Evolutionary conservation across 2,113 vertebrate species (phyloP).

Genomic region (Pygoscelis antarcticus): DNA sequence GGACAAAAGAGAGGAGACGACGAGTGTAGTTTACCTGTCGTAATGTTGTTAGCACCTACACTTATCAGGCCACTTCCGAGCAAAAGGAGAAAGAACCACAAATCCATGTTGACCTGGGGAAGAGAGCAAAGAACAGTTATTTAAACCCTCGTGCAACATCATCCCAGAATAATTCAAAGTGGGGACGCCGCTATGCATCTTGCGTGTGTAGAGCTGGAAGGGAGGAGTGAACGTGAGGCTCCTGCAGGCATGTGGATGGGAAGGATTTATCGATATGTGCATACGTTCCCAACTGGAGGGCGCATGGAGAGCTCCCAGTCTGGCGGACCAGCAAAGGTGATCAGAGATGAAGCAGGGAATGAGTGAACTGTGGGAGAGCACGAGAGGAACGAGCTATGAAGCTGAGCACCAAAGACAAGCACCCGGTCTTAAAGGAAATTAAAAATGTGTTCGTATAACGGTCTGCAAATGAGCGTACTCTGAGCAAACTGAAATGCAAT

Average conservation of each 20-base stretch:
- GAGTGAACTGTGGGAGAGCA: neutral
- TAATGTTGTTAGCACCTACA: slow-evolving; percentile 66
- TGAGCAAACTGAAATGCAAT: neutral
- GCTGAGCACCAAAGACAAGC: neutral
- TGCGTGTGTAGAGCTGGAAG: neutral
- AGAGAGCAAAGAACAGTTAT: neutral
- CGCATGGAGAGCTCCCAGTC: neutral
- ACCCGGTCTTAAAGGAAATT: neutral
- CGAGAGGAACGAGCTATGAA: neutral
- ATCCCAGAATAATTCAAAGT: neutral
- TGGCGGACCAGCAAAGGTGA: neutral
- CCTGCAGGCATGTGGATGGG: neutral
- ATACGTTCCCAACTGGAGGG: accelerated
- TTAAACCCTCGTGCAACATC: neutral
- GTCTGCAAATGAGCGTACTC: neutral
- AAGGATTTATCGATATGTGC: neutral
- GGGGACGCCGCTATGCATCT: accelerated
- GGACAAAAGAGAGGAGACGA: neutral
- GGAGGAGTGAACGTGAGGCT: neutral
- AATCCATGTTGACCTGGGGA: slow-evolving; percentile 91
- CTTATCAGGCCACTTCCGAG: slow-evolving; percentile 77
- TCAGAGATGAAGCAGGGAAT: neutral
- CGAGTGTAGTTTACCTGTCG: slow-evolving; percentile 72
- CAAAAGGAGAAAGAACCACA: slow-evolving; percentile 87
- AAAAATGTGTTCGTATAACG: accelerated